These are phyloP conservation scores for Aphis craccivora DNA, from an alignment of 1,140 invertebrate genomes.

Conservation along the genomic window DNA sequence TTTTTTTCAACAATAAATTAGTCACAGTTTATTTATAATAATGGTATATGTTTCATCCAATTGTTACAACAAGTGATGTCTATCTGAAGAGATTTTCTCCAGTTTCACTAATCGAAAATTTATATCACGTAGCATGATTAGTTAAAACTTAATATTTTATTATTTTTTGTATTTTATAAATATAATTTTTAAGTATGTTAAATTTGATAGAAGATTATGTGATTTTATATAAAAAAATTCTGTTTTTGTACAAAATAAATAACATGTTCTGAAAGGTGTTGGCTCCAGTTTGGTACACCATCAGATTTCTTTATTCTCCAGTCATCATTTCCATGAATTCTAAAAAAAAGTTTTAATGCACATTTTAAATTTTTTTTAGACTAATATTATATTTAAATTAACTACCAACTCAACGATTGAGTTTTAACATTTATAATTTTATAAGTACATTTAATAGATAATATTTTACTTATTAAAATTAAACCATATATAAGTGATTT, in stretches of 20 bases:
- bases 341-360: conserved; percentile 67
- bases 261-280: conserved; percentile 37
- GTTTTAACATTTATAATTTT: no score
- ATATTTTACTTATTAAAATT: not conserved
- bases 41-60: conserved; percentile 35
- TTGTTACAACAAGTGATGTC: conserved; percentile 43
- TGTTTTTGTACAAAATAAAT: conserved; percentile 54
- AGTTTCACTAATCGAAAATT: conserved; percentile 39
- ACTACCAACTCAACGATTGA: no score
- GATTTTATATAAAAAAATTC: conserved; percentile 41
- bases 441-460: no score
- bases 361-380: not conserved
- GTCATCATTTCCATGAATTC: conserved; percentile 98
- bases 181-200: conserved; percentile 37
- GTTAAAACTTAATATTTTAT: conserved; percentile 33
- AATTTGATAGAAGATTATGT: conserved; percentile 26
- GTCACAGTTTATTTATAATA: conserved; percentile 55
- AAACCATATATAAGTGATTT: not conserved
- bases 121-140: conserved; percentile 8
- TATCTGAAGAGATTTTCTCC: conserved; percentile 23
- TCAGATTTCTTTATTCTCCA: conserved; percentile 74
- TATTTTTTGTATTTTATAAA: conserved; percentile 36
- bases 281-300: conserved; percentile 9
- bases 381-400: not conserved
- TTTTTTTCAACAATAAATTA: conserved; percentile 54